These are phyloP conservation scores for Orchestia grillus DNA, from an alignment of 1,140 invertebrate genomes.

Conservation along the genomic window DNA sequence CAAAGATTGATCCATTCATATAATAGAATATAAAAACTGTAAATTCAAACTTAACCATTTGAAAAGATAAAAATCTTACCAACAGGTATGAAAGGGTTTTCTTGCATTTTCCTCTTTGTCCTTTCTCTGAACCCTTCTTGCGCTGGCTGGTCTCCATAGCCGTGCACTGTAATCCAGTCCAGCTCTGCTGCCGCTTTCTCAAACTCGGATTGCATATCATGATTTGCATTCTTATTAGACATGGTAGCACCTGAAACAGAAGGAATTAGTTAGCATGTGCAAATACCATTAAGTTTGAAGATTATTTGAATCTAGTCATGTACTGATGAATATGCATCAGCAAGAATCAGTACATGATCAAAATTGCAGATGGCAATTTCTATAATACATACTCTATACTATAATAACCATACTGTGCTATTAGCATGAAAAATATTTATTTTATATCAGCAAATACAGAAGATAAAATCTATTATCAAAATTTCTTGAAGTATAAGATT, in stretches of 20 bases:
- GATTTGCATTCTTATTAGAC: not conserved
- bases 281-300: not conserved
- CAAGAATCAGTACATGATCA: too few relatives aligned
- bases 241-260: not conserved
- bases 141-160: slow-evolving; percentile 10
- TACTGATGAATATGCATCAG: too few relatives aligned
- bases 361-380: too few relatives aligned
- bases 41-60: not conserved
- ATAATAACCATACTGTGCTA: too few relatives aligned
- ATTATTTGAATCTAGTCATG: too few relatives aligned
- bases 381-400: too few relatives aligned
- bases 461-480: too few relatives aligned
- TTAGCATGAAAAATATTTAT: too few relatives aligned
- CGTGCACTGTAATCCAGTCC: slow-evolving; percentile 23
- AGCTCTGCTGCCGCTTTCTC: slow-evolving; percentile 25
- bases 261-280: not conserved
- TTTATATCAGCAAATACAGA: too few relatives aligned
- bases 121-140: not conserved
- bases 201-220: not conserved
- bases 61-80: not conserved
- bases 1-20: too few relatives aligned
- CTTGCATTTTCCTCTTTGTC: not conserved
- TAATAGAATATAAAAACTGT: not conserved
- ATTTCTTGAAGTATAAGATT: too few relatives aligned
- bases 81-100: not conserved